Base-by-base conservation (phyloP, 2,888 invertebrate genomes). In the Eueremaeus valkanovi region DNA sequence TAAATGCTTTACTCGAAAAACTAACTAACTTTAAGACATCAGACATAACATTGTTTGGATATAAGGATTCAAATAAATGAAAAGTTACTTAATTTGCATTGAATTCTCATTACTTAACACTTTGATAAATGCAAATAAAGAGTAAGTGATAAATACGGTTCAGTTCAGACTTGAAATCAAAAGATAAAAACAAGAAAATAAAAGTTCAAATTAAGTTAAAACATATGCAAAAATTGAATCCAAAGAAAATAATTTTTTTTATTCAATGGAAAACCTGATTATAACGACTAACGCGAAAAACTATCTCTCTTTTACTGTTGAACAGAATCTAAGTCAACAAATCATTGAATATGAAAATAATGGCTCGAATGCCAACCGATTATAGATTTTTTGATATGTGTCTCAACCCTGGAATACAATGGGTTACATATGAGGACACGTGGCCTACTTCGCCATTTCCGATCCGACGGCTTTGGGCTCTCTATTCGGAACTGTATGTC, bases 341-440 rank as follows among this genome's bases (percentile, higher is more conserved):
- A 9, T 61, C n/a, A 29, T 61, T 63, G 58, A n/a, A 58, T 13
- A 31, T n/a, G 21, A 58, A 29, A 58, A 58, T 58, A 58, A 58
- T 63, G 27, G 31, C 3, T 63, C 33, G 3, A 55, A 51, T 51
- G 51, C 24, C 24, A 27, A 55, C 27, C 55, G 55, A 55, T 55
- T 55, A 55, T 8, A 24, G 11, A 27, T 27, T 27, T 45, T 51
- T 9, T 55, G 27, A 27, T 16, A 55, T 3, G 9, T 27, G 9
- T 55, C 27, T 27, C 11, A 27, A 11, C 9, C 61, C n/a, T n/a
- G 33, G 16, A 31, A 33, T 9, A 63, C 61, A 63, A 63, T 63
- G 61, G 61, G 13, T 63, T 63, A 63, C 61, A 63, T 63, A 63
- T 63, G 18, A 33, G 61, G 8, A 33, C 61, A 63, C 61, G 61